Evolutionary conservation across 2,888 invertebrate genomes (phyloP), one percentile per base, ranked within the genome.

Genomic region (Drosophila aldrichi): DNA sequence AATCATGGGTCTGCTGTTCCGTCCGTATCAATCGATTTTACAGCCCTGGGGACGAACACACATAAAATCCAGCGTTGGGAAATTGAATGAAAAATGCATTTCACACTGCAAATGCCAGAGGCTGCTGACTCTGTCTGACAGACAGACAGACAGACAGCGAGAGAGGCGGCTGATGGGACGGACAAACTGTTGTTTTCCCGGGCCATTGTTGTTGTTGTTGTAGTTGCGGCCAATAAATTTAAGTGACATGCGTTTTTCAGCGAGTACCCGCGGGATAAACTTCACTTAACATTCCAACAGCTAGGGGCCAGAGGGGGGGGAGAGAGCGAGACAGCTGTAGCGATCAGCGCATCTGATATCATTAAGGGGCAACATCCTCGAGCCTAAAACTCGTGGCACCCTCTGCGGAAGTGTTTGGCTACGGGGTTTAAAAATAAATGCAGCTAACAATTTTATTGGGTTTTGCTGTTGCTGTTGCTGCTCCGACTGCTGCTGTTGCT

Each of bases 241-340:
- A 83, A 90, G 89, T 87, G 87, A 87, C 87, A 88, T 90, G 90
- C 87, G 79, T 88, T 90, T 87, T 87, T 82, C 88, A 82, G 88
- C 89, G 75, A 84, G 84, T 84, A 87, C 87, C 88, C 84, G 84
- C 84, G 89, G 88, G 79, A 81, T 79, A 87, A 81, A 81, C 79
- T 84, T 84, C 72, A 83, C 89, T 89, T 81, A 75, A 80, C 70
- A 84, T 84, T 89, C 81, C 89, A 78, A 49, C 66, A 65, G 60
- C 88, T 84, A 87, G 81, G 89, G 88, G 87, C 57, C 57, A 2
- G 16, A 32, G 54, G 38, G 49, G n/a, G 54, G n/a, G 55, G 44
- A 34, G 32, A 32, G 22, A 8, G 32, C 0, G 18, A 10, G 40
- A 16, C 20, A 41, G 57, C 54, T 44, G 20, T 34, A 41, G 51